Evolutionary conservation across 1,140 invertebrate species (phyloP).

Genomic region (Lordiphosa collinella): DNA sequence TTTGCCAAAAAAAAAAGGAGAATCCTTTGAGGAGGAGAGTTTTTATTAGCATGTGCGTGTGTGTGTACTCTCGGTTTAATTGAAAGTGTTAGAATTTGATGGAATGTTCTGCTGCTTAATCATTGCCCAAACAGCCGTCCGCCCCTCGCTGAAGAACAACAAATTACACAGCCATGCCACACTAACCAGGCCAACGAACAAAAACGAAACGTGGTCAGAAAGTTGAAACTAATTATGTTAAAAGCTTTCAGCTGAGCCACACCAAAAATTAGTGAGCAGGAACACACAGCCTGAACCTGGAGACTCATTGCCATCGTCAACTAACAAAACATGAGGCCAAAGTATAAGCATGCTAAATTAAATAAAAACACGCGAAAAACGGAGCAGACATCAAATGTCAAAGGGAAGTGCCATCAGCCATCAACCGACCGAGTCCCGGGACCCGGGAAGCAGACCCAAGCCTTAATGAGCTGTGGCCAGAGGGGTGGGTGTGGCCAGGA

Average conservation of each 20-base stretch:
- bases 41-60: constrained; percentile 1
- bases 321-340: constrained; percentile 52
- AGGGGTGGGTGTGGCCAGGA: constrained; percentile 4
- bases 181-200: constrained; percentile 69
- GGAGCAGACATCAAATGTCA: constrained; percentile 34
- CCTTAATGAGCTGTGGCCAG: constrained; percentile 54
- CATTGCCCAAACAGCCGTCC: constrained; percentile 25
- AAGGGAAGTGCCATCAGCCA: constrained; percentile 22
- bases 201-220: constrained; percentile 75
- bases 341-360: constrained; percentile 62
- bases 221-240: constrained; percentile 76
- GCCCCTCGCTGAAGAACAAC: constrained; percentile 16
- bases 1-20: too few relatives aligned
- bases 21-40: neutral
- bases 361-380: constrained; percentile 59
- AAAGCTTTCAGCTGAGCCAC: constrained; percentile 61
- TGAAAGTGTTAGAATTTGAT: constrained; percentile 41
- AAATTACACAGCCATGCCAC: constrained; percentile 62
- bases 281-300: neutral
- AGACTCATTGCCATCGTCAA: constrained; percentile 10
- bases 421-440: constrained; percentile 3
- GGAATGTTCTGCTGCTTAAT: constrained; percentile 33
- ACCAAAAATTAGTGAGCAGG: constrained; percentile 50
- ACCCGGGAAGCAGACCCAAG: constrained; percentile 10
- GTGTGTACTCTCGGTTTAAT: constrained; percentile 25